Percentiles rank a stretch among this genome's conserved stretches.
These are phyloP conservation scores for Drosophila cardini DNA, from an alignment of 1,140 invertebrate genomes.

Conservation along the genomic window DNA sequence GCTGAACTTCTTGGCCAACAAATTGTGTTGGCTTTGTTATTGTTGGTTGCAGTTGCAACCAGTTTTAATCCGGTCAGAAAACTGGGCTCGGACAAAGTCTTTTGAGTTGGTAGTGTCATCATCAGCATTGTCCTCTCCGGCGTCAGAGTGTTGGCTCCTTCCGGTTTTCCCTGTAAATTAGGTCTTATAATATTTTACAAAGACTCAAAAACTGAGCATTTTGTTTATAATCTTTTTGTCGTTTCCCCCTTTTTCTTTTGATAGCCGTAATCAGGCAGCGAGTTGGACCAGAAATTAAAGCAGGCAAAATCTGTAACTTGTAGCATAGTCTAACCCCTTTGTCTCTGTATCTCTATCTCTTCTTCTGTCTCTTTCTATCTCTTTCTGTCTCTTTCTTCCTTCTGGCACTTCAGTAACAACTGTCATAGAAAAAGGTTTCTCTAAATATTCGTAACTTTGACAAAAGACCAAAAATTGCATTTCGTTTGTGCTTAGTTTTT, in stretches of 20 bases:
- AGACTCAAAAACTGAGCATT: constrained; percentile 77
- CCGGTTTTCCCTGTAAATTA: constrained; percentile 69
- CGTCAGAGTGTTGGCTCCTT: constrained; percentile 27
- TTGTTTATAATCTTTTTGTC: constrained; percentile 73
- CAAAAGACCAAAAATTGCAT: constrained; percentile 17
- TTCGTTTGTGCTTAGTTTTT: constrained; percentile 6
- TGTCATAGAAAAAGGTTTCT: neutral
- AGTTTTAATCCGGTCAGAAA: constrained; percentile 30
- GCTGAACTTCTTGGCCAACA: constrained; percentile 45
- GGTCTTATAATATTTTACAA: constrained; percentile 80
- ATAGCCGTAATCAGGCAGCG: constrained; percentile 34
- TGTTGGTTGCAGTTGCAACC: constrained; percentile 40
- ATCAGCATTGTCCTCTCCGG: constrained; percentile 34
- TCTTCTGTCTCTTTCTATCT: too few species aligned
- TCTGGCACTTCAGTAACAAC: neutral
- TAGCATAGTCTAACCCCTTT: too few species aligned
- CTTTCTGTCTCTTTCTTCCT: too few species aligned
- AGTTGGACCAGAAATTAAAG: constrained; percentile 9
- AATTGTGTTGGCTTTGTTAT: constrained; percentile 55
- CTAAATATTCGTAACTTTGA: constrained; percentile 16
- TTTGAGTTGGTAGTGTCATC: constrained; percentile 24
- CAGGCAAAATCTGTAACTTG: neutral
- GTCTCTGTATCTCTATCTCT: too few species aligned
- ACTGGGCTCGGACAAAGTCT: neutral
- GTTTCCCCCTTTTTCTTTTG: constrained; percentile 23